phyloP scores from a whole-genome alignment of 1,140 invertebrate genomes.

The Drosophila tristis region DNA sequence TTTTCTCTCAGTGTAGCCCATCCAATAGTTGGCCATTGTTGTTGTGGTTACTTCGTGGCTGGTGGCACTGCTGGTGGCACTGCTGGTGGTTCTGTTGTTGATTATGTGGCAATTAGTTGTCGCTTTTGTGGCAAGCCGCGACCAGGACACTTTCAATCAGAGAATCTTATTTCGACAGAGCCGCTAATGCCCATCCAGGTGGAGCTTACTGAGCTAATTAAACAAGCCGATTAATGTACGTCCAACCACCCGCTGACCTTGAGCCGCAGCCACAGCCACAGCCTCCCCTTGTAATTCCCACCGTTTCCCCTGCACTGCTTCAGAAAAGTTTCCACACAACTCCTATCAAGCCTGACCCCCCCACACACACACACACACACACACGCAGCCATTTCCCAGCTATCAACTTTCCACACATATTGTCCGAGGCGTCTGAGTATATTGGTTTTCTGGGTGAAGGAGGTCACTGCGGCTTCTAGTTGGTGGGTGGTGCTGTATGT shows the following conservation, averaged over 20 bases:
- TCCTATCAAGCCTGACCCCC: conserved; percentile 8
- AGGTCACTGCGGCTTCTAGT: too few relatives aligned
- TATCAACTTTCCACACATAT: conserved; percentile 53
- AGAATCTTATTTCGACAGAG: conserved; percentile 51
- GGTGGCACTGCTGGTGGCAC: conserved; percentile 3
- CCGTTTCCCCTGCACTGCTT: not conserved
- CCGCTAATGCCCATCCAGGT: conserved; percentile 56
- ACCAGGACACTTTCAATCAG: conserved; percentile 54
- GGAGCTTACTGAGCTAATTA: conserved; percentile 69
- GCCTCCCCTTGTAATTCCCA: not conserved
- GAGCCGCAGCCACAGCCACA: not conserved
- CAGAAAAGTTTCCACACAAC: conserved; percentile 16
- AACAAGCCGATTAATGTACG: conserved; percentile 71
- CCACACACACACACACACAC: not conserved
- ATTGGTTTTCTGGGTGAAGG: not conserved
- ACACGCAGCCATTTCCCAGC: conserved; percentile 24
- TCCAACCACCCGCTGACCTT: conserved; percentile 51
- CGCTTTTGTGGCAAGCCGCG: conserved; percentile 71
- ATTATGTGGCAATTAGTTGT: conserved; percentile 81
- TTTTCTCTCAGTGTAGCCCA: not conserved
- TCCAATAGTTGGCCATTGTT: conserved; percentile 51
- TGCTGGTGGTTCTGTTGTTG: conserved; percentile 49
- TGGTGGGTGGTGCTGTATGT: conserved; percentile 6
- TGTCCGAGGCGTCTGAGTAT: conserved; percentile 26
- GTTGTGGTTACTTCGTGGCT: conserved; percentile 26